A percentile compares a stretch with the other conserved stretches of the same genome.
phyloP scores from a whole-genome alignment of 37 sponge, comb jelly and placozoan species.

The Beroe ovata region DNA sequence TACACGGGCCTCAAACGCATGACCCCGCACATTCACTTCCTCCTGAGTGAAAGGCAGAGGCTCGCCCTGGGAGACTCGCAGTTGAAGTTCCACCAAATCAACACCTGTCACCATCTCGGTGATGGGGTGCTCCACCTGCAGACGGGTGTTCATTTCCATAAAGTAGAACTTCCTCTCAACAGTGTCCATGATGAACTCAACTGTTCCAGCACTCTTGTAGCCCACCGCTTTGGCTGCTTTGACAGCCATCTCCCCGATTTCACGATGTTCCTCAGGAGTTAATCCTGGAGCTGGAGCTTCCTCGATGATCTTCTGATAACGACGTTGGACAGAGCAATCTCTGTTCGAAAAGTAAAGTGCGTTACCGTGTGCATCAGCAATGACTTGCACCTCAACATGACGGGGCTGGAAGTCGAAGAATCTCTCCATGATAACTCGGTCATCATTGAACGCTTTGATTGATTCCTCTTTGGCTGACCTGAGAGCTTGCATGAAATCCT shows the following conservation, averaged over 20 bases:
- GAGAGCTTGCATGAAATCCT: constrained; percentile 75
- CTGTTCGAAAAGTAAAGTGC: constrained; percentile 88
- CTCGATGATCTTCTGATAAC: constrained; percentile 97
- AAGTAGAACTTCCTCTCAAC: constrained; percentile 80
- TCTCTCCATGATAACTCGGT: constrained; percentile 84
- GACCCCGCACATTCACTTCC: constrained; percentile 76
- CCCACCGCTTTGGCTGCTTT: constrained; percentile 92
- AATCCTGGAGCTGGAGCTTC: constrained; percentile 92
- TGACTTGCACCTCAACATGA: constrained; percentile 94
- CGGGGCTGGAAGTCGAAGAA: constrained; percentile 69
- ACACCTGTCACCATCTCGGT: constrained; percentile 94
- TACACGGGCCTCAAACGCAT: constrained; percentile 94
- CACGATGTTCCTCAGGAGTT: constrained; percentile 70
- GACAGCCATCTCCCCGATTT: constrained; percentile 84
- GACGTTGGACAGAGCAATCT: constrained; percentile 93
- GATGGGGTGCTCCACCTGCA: constrained; percentile 91
- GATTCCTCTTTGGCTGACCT: constrained; percentile 83
- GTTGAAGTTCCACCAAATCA: constrained; percentile 94
- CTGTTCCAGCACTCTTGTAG: constrained; percentile 93
- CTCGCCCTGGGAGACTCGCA: constrained; percentile 82
- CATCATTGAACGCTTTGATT: constrained; percentile 82
- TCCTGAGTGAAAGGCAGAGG: constrained; percentile 76
- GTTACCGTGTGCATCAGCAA: constrained; percentile 90
- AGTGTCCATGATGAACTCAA: constrained; percentile 88
- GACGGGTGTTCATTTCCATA: constrained; percentile 95